Evolutionary conservation across 1,140 invertebrate species (phyloP), one percentile per base, ranked within the genome.

Genomic region (Meloidogyne floridensis): DNA sequence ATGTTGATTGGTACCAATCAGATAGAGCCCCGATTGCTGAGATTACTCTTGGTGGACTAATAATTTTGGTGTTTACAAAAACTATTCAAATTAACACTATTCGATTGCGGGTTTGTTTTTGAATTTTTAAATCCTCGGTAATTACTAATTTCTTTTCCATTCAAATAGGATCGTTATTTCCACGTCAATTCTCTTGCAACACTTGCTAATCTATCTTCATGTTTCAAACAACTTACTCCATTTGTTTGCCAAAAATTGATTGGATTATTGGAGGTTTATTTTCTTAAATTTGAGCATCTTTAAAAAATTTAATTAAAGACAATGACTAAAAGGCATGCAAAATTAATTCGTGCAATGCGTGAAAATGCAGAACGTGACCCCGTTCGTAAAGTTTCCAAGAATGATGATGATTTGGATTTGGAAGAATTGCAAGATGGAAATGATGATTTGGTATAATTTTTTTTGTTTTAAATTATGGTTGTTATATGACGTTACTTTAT

Each of bases 71-170:
- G 9, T 94, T 98, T 18, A 94, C 98, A 59, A 92, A 97, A 82
- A 98, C 96, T 5, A 95, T 99, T 89, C 97, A 98, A 89, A 98
- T 95, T 91, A 99, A 99, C 90, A 97, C 98, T 93, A 93, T 96
- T 56, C 94, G 96, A 91, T 97, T 96, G 93, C 93, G 96, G 86
- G 94, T 94, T 91, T 91, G 91, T 89, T 74, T 75, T 42, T 56
- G 9, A 18, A 9, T 65, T n/a, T 77, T 75, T 47, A 59, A 75
- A 11, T 20, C 13, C 20, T 75, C 51, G 10, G n/a, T 9, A 75
- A n/a, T 43, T 56, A 9, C 51, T 13, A 54, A 56, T 56, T 70
- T 69, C 47, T 47, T 81, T 88, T 32, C 32, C 32, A 32, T 32
- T 32, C 32, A 32, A 32, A 18, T 84, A 94, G 93, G 96, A 98